Conservation (phyloP, 2,113 vertebrate genomes). For the Hippocampus zosterae region DNA sequence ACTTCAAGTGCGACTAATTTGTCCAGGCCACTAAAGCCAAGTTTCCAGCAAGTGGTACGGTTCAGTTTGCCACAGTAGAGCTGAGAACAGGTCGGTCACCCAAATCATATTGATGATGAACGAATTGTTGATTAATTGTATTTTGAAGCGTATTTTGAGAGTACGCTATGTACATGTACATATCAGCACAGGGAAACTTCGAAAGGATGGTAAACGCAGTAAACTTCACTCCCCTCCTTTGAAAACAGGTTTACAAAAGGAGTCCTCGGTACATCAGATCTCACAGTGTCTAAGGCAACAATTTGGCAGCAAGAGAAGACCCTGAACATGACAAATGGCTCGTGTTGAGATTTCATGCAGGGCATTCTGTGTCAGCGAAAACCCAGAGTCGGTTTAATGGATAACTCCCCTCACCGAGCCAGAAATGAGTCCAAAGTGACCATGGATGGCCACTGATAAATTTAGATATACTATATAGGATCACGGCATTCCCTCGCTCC, state of each 20-base stretch:
- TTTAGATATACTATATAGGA: conserved; percentile 10
- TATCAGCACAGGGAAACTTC: conserved; percentile 15
- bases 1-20: background rate
- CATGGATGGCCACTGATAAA: conserved; percentile 10
- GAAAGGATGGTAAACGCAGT: conserved; percentile 22
- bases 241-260: conserved; percentile 28
- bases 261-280: conserved; percentile 35
- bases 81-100: background rate
- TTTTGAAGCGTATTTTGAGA: conserved; percentile 7
- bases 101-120: background rate
- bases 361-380: conserved; percentile 42
- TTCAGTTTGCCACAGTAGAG: background rate
- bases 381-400: conserved; percentile 44
- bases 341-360: conserved; percentile 36
- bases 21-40: background rate
- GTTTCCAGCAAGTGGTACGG: background rate
- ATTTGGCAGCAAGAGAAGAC: conserved; percentile 11
- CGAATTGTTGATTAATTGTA: background rate
- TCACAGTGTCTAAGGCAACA: conserved; percentile 24
- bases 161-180: background rate
- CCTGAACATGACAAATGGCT: conserved; percentile 27
- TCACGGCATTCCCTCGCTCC: too few relatives aligned
- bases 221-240: background rate
- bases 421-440: conserved; percentile 22
- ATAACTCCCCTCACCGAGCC: conserved; percentile 27